phyloP scores from a whole-genome alignment of 2,888 invertebrate genomes.

The Microctonus hyperodae region DNA sequence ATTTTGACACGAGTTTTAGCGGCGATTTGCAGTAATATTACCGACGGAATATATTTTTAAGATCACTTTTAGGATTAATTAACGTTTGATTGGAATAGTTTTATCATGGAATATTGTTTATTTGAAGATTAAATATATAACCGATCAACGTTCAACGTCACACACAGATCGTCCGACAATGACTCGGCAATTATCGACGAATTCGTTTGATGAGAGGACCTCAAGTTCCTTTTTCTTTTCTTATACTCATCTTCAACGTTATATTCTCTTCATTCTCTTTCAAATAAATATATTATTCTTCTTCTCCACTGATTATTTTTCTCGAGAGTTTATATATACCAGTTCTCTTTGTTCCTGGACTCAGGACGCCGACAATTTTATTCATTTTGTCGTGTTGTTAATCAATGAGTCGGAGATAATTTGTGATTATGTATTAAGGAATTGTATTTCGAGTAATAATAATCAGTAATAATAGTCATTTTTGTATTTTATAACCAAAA shows the following conservation, averaged over 20 bases:
- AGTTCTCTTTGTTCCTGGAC: background rate
- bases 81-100: too few species aligned
- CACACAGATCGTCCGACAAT: slow-evolving; percentile 47
- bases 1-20: slow-evolving; percentile 5
- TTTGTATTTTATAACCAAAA: too few species aligned
- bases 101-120: slow-evolving; percentile 1
- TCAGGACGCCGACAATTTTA: background rate
- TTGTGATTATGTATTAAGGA: too few species aligned
- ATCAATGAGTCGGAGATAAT: too few species aligned
- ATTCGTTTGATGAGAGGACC: slow-evolving; percentile 59
- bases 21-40: background rate
- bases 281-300: background rate
- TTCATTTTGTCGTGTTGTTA: too few species aligned
- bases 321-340: background rate
- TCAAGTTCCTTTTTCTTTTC: slow-evolving; percentile 42
- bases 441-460: too few species aligned
- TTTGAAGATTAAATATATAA: slow-evolving; percentile 15
- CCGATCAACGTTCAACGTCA: slow-evolving; percentile 1
- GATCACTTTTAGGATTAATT: too few species aligned
- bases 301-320: background rate
- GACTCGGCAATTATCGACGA: slow-evolving; percentile 57
- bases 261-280: slow-evolving; percentile 20
- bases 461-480: too few species aligned
- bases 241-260: slow-evolving; percentile 34
- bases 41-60: background rate